Base-by-base conservation (phyloP, 2,888 invertebrate species). In the Drosophila neonasuta region DNA sequence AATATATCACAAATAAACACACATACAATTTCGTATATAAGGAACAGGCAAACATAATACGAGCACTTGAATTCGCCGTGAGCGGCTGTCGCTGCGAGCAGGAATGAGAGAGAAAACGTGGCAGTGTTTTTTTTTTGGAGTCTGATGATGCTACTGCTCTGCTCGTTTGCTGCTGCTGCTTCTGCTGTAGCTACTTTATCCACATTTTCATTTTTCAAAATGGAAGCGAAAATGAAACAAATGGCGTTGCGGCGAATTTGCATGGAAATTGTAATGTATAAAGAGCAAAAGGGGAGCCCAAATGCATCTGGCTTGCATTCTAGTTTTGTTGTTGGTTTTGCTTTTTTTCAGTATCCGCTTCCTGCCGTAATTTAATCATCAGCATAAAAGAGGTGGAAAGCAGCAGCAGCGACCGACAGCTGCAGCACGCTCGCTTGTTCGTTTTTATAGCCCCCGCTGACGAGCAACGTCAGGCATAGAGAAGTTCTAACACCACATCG, bases 281-380 rank as follows among this genome's bases (percentile, higher is more conserved):
- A 32, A 9, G 9, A 32, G 10, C 11, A 48, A 74, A 76, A 41
- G 67, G 72, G 76, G 73, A 66, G 61, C 62, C 30, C 34, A 45
- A 50, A 48, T 68, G 63, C 60, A 57, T 59, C 56, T 63, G 60
- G 39, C 30, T 36, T 48, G 30, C 52, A 41, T 54, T 56, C 36
- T 54, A 56, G 11, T 45, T 67, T 36, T 60, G 10, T 55, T 51
- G 20, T 30, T 51, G 20, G 34, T 50, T 15, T 59, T 50, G 13
- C 11, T 51, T 72, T 36, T 36, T 64, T 68, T 60, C 48, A 55
- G 61, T 64, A 69, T 69, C 48, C 62, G 69, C 51, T 75, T 75
- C 74, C 75, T 75, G 77, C 69, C 65, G 74, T 75, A 77, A 75
- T 77, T 75, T 69, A 75, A 77, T 75, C 74, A 73, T 69, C 69